Percentiles rank a stretch among this genome's conserved stretches.
Conservation (phyloP, 1,140 invertebrate genomes). For the Euwallacea similis region DNA sequence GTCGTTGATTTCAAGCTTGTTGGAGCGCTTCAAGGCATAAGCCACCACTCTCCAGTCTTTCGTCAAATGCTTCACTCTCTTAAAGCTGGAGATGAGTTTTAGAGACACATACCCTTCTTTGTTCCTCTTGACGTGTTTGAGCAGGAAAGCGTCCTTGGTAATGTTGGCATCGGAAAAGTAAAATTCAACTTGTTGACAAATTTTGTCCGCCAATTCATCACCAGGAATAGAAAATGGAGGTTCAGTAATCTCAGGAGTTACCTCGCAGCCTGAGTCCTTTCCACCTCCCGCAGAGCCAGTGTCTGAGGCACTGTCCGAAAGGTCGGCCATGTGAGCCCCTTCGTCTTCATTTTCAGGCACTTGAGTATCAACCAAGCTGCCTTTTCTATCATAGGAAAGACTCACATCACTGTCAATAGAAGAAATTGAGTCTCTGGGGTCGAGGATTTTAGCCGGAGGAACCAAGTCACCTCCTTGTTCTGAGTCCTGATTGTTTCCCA, state of each 20-base stretch:
- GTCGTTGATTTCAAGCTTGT: slow-evolving; percentile 86
- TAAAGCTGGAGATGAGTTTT: slow-evolving; percentile 91
- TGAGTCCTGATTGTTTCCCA: slow-evolving; percentile 38
- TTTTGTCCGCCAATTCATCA: slow-evolving; percentile 74
- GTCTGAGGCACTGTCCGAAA: slow-evolving; percentile 65
- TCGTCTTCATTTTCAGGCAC: slow-evolving; percentile 58
- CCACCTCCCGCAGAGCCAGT: slow-evolving; percentile 62
- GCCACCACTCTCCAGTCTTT: slow-evolving; percentile 93
- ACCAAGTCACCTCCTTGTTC: slow-evolving; percentile 52
- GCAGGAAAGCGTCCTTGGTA: slow-evolving; percentile 89
- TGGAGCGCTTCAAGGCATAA: slow-evolving; percentile 75
- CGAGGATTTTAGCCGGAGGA: slow-evolving; percentile 57
- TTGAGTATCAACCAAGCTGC: slow-evolving; percentile 50
- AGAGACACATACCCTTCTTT: slow-evolving; percentile 94
- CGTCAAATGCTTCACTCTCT: slow-evolving; percentile 88
- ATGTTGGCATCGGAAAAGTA: slow-evolving; percentile 96
- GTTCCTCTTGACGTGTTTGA: slow-evolving; percentile 92
- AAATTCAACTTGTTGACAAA: slow-evolving; percentile 85
- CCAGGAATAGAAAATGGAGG: slow-evolving; percentile 63
- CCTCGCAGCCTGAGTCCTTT: slow-evolving; percentile 68
- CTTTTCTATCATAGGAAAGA: slow-evolving; percentile 57
- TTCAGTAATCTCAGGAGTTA: slow-evolving; percentile 59
- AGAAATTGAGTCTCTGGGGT: slow-evolving; percentile 64
- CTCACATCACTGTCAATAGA: slow-evolving; percentile 67
- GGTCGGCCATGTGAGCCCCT: slow-evolving; percentile 60